These are phyloP conservation scores for Gymnodraco acuticeps DNA, from an alignment of 2,797 vertebrate genomes.

Conservation along the genomic window DNA sequence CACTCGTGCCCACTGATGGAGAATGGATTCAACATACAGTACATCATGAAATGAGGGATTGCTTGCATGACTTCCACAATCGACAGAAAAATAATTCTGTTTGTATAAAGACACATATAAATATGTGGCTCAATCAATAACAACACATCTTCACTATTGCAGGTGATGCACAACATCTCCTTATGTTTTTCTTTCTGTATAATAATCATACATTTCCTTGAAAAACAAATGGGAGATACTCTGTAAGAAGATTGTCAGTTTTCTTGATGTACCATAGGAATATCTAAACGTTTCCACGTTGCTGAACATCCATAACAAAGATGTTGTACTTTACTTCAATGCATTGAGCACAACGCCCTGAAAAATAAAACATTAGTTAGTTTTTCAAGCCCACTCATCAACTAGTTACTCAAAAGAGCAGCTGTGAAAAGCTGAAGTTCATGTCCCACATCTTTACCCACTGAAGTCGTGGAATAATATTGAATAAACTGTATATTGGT, in stretches of 20 bases:
- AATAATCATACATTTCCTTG: constrained; percentile 2
- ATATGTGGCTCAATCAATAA: constrained; percentile 42
- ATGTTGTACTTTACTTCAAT: constrained; percentile 24
- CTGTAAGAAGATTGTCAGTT: constrained; percentile 67
- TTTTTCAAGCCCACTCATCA: constrained; percentile 29
- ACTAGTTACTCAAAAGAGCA: constrained; percentile 23
- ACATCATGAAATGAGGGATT: constrained; percentile 34
- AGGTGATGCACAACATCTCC: constrained; percentile 20
- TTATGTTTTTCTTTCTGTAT: constrained; percentile 27
- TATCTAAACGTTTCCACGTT: constrained; percentile 27
- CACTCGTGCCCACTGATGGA: constrained; percentile 40
- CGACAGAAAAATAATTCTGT: constrained; percentile 56
- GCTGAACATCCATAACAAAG: constrained; percentile 19
- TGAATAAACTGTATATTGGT: constrained; percentile 21
- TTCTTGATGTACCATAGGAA: constrained; percentile 35
- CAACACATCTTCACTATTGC: constrained; percentile 39
- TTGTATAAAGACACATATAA: constrained; percentile 59
- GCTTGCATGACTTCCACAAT: constrained; percentile 40
- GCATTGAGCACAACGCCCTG: constrained; percentile 27
- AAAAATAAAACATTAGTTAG: constrained; percentile 27
- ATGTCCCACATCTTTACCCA: constrained; percentile 33
- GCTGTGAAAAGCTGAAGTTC: constrained; percentile 39
- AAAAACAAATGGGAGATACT: not conserved
- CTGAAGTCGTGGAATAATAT: constrained; percentile 19
- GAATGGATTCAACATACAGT: constrained; percentile 44